Conservation (phyloP, 2,797 vertebrate species). For the Mycteria americana region DNA sequence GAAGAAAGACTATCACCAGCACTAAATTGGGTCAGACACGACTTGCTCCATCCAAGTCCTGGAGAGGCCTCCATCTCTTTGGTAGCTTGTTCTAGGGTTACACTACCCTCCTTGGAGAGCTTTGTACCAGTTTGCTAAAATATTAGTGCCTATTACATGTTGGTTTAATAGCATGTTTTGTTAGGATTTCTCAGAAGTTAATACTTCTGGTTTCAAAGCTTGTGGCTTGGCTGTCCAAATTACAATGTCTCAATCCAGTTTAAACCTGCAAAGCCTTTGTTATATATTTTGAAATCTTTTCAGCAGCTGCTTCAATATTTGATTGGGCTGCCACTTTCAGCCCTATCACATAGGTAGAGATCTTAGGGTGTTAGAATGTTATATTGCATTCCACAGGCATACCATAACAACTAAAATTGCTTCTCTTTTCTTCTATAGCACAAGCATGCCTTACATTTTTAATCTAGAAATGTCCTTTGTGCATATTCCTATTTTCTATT, state of each 20-base stretch:
- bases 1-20: not conserved
- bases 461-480: not conserved
- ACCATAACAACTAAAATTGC: not conserved
- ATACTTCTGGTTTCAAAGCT: not conserved
- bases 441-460: not conserved
- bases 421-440: not conserved
- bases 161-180: not conserved
- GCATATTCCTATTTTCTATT: not conserved
- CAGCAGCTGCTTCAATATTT: not conserved
- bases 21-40: fast-evolving
- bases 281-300: not conserved
- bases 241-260: not conserved
- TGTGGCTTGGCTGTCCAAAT: not conserved
- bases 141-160: not conserved
- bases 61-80: not conserved
- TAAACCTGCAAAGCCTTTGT: not conserved
- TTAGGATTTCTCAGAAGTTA: not conserved
- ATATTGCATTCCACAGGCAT: not conserved
- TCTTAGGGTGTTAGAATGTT: not conserved
- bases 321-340: not conserved
- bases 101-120: not conserved
- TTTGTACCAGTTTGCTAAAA: not conserved
- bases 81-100: not conserved
- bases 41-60: not conserved
- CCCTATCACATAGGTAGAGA: not conserved